Percentiles rank a stretch among this genome's conserved stretches.
These are phyloP conservation scores for Psittacula derbiana DNA, from an alignment of 2,797 vertebrate species.

Conservation along the genomic window DNA sequence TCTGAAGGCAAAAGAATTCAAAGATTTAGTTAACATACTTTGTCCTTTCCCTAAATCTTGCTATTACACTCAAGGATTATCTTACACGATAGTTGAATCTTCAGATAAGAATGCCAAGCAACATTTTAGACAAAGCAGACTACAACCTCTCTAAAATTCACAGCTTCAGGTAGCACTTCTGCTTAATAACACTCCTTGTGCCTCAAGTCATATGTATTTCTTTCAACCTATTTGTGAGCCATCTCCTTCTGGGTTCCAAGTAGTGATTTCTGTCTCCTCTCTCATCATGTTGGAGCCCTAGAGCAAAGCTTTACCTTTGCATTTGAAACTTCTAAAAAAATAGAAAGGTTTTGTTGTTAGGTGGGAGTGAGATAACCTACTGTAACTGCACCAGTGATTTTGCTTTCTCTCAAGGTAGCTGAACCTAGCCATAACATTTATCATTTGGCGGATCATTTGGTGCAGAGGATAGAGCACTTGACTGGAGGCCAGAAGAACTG, in stretches of 20 bases:
- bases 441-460: neutral
- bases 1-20: neutral
- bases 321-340: neutral
- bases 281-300: neutral
- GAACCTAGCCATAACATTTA: neutral
- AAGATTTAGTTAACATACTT: neutral
- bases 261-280: neutral
- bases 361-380: neutral
- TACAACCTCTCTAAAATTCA: neutral
- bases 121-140: neutral
- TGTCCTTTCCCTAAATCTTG: neutral
- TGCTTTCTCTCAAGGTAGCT: neutral
- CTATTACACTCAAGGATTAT: neutral
- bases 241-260: neutral
- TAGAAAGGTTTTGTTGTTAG: neutral
- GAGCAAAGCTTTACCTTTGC: conserved; percentile 2
- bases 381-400: neutral
- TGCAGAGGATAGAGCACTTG: neutral
- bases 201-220: neutral
- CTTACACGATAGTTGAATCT: neutral
- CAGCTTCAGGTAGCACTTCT: neutral
- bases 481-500: neutral
- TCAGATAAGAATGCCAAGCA: neutral
- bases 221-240: neutral
- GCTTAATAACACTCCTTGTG: neutral